Evolutionary conservation across 2,888 invertebrate genomes (phyloP), one percentile per base, ranked within the genome.

Genomic region (Lamellibrachia columna): DNA sequence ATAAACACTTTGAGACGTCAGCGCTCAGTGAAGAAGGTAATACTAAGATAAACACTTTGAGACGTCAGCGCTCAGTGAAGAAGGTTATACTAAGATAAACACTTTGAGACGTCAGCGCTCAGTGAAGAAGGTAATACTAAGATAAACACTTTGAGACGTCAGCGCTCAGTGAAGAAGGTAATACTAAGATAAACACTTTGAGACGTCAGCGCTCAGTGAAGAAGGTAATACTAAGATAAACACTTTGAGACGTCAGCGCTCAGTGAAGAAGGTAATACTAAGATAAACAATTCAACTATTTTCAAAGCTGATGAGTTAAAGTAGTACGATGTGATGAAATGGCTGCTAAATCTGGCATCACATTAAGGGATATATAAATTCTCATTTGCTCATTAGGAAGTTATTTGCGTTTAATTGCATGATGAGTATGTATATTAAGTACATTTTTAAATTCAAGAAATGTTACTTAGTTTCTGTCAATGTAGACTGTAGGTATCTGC

Each of bases 1-100:
- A n/a, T n/a, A n/a, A n/a, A 11, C 98, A 98, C 97, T 98, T 98
- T 95, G 98, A 99, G 96, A 98, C 98, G 0, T 98, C 98, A 0
- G 98, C 98, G 0, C 97, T 98, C 15, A 95, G 95, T 93, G 96
- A 95, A 93, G 95, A 95, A 94, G 96, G 96, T 96, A 94, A n/a
- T 28, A 28, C 28, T 28, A 28, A 28, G 28, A 28, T 28, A 28
- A 28, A 28, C 28, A 28, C 28, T 28, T 28, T 95, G 98, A 99
- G 96, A 98, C 98, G 0, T 98, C 98, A 0, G 98, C 98, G 0
- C 97, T 98, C 15, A 95, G 95, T 93, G 96, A 95, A 93, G 95
- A 95, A 94, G 96, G 96, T 96, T 94, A n/a, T 28, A 28, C 28
- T 28, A n/a, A n/a, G n/a, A n/a, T n/a, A n/a, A n/a, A 11, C 98